Base-by-base conservation (phyloP, 1,140 invertebrate genomes). In the Anthonomus grandis region DNA sequence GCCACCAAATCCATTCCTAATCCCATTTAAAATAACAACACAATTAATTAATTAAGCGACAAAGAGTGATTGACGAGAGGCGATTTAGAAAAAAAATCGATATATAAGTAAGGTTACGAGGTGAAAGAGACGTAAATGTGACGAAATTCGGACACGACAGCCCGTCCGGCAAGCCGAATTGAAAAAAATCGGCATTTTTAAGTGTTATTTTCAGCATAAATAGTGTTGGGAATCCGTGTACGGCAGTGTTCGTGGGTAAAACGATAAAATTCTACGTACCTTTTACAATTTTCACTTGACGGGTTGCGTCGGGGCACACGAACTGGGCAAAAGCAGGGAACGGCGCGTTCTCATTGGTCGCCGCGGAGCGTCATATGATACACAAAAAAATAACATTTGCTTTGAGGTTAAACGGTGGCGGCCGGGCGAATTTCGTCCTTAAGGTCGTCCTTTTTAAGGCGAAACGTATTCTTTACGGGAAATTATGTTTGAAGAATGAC, bases 231-330 rank as follows among this genome's bases (percentile, higher is more conserved):
- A 51, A 58, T 54, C 60, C 42, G 53, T 62, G 60, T 63, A 64
- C 62, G 64, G 64, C 63, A 64, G 65, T 70, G n/a, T 71, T 70
- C 71, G 61, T 61, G 59, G 65, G 68, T 71, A 73, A 73, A 72
- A 72, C 70, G 68, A 73, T 73, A 73, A 73, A 73, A 73, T 73
- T 73, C 70, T 73, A 73, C 71, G 64, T 73, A 73, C 71, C 70
- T 69, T 69, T 66, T 63, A 69, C 67, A 67, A 67, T 66, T 69
- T 70, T 70, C 71, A 73, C 69, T 66, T 69, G 64, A 69, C 67
- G 64, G 67, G 68, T 63, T 61, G 65, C 66, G 65, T 66, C 70
- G 70, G 71, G 71, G 71, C 69, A 68, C 64, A 65, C 65, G n/a
- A n/a, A 64, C 60, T 61, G 64, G 57, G 57, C 57, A 57, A 63